Base-by-base conservation (phyloP, 1,140 invertebrate species). In the Drosophila guanche region DNA sequence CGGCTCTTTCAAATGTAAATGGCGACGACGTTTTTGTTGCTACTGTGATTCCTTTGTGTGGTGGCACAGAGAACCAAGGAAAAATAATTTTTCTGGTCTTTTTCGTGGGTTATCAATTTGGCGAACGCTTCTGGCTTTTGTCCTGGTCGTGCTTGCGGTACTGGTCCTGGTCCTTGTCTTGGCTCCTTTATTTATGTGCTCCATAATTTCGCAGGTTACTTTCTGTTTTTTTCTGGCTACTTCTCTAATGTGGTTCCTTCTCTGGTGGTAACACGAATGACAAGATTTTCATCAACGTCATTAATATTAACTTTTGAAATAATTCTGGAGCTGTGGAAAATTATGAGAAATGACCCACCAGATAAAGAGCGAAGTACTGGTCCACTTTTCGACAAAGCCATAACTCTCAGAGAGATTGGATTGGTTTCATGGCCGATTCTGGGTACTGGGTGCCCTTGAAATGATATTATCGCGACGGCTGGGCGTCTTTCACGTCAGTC, bases 241-340 rank as follows among this genome's bases (percentile, higher is more conserved):
- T 37, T 37, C 33, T 66, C 56, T 47, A 52, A 66, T 53, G 37
- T 37, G 43, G 54, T 43, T 63, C 42, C 10, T 59, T 62, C 70
- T 70, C 66, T 69, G 66, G 73, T 69, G 66, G 73, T 75, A 77
- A 83, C 68, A 80, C 78, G 78, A 88, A 86, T 86, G 83, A 86
- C 83, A 88, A 86, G 85, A 89, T 89, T 89, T 89, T 89, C 85
- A 89, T 89, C 85, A 89, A 89, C 86, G 85, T 89, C 85, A 85
- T 89, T 89, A 89, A 89, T 89, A 89, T 89, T 89, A 89, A 89
- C 85, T 89, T 89, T 89, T 79, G 83, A 71, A 86, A 86, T 86
- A 86, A 86, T 86, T 86, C 83, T 86, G 78, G 61, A 62, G 76
- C 81, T 86, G 52, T 68, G 71, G 56, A 89, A 90, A 86, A 89